Percentiles rank a stretch among this genome's conserved stretches.
These are phyloP conservation scores for Diaphora mendica DNA, from an alignment of 2,888 invertebrate species.

Conservation along the genomic window DNA sequence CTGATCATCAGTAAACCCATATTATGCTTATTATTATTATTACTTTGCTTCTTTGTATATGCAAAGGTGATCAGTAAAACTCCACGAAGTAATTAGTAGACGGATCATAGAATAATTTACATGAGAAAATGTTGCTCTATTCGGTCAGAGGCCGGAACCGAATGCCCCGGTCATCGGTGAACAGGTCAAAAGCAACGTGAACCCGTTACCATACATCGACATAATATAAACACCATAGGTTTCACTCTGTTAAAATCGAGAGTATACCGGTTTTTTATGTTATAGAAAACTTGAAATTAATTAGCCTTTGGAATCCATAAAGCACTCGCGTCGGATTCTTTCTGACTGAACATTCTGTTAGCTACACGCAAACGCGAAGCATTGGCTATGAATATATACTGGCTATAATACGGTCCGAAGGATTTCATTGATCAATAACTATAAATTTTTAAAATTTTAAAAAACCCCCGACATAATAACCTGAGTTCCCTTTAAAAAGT, in stretches of 20 bases:
- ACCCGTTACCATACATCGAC: slow-evolving; percentile 32
- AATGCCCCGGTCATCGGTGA: slow-evolving; percentile 11
- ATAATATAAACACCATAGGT: slow-evolving; percentile 23
- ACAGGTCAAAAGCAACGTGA: slow-evolving; percentile 43
- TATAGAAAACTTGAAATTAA: slow-evolving; percentile 41
- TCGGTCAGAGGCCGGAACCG: slow-evolving; percentile 40
- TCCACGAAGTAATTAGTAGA: slow-evolving; percentile 25
- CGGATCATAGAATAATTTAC: slow-evolving; percentile 37
- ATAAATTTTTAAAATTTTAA: no score
- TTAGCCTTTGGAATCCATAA: slow-evolving; percentile 44
- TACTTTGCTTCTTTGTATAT: slow-evolving; percentile 24
- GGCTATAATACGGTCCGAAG: slow-evolving; percentile 16
- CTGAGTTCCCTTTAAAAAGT: no score
- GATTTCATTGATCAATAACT: no score
- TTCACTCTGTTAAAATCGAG: slow-evolving; percentile 39
- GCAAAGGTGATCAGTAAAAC: slow-evolving; percentile 19
- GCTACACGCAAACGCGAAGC: slow-evolving; percentile 3
- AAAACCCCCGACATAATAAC: no score
- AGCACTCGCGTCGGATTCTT: slow-evolving; percentile 17
- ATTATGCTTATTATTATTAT: no score
- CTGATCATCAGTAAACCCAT: slow-evolving; percentile 21
- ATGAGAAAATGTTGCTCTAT: slow-evolving; percentile 33
- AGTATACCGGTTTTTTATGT: slow-evolving; percentile 44
- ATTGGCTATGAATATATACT: neutral
- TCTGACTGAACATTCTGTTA: slow-evolving; percentile 26